These are phyloP conservation scores for Drosophila simulans DNA, from an alignment of 1,140 invertebrate genomes.

Conservation along the genomic window DNA sequence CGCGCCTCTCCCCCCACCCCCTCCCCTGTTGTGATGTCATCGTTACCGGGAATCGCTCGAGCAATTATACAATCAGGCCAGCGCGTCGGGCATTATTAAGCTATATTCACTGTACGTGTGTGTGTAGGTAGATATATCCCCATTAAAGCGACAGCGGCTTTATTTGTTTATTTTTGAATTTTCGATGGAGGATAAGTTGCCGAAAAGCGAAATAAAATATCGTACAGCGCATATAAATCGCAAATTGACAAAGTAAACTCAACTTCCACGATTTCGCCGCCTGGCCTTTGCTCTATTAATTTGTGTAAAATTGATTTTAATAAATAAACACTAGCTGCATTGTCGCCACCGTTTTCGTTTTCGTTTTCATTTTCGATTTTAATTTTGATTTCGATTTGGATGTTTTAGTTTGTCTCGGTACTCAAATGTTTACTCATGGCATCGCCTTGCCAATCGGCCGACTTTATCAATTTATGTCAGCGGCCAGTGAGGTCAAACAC, in stretches of 20 bases:
- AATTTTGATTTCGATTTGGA: conserved; percentile 1
- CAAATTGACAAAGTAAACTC: conserved; percentile 44
- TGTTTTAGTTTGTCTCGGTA: not conserved
- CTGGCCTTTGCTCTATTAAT: conserved; percentile 52
- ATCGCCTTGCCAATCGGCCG: conserved; percentile 41
- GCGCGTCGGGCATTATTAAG: conserved; percentile 21
- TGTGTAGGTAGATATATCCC: conserved; percentile 9
- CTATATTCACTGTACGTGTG: not conserved
- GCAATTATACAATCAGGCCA: conserved; percentile 56
- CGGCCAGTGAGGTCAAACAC: conserved; percentile 46
- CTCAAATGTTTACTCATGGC: conserved; percentile 46
- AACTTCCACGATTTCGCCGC: not conserved
- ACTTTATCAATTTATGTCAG: conserved; percentile 78
- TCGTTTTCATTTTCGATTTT: conserved; percentile 12
- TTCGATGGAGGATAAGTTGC: conserved; percentile 32
- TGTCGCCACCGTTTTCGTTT: conserved; percentile 10
- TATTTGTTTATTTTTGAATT: conserved; percentile 19
- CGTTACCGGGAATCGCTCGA: conserved; percentile 44
- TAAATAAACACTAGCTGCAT: conserved; percentile 46
- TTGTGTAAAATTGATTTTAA: conserved; percentile 56
- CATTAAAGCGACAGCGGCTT: conserved; percentile 27
- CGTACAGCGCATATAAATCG: conserved; percentile 39
- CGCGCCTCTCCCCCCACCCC: not conserved
- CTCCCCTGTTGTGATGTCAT: conserved; percentile 51
- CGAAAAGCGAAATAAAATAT: conserved; percentile 17